These are phyloP conservation scores for Gadus chalcogrammus DNA, from an alignment of 2,113 vertebrate genomes.

Conservation along the genomic window DNA sequence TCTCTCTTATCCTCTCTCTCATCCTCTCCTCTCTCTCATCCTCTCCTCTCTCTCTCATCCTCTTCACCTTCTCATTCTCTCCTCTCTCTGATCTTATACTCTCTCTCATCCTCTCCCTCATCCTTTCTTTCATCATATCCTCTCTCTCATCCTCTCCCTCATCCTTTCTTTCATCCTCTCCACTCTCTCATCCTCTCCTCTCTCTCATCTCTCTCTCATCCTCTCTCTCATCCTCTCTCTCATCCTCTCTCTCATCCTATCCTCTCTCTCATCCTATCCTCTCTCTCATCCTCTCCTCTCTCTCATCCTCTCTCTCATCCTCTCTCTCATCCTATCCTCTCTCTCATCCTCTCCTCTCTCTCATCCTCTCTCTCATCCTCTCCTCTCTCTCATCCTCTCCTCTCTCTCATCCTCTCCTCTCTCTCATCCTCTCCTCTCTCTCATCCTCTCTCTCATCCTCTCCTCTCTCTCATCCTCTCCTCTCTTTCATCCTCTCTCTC, in stretches of 20 bases:
- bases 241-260: not conserved
- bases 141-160: no score
- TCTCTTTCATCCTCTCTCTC: slow-evolving; percentile 12
- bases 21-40: no score
- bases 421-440: no score
- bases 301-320: not conserved
- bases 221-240: not conserved
- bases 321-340: no score
- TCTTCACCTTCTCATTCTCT: no score
- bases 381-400: not conserved
- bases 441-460: slow-evolving; percentile 2
- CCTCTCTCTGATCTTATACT: no score
- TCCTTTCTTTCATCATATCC: no score
- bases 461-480: slow-evolving; percentile 7
- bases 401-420: no score
- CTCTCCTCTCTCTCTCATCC: no score
- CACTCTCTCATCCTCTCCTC: not conserved
- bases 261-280: no score
- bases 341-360: not conserved
- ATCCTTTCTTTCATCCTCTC: not conserved
- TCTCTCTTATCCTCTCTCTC: not conserved
- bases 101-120: no score
- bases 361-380: slow-evolving; percentile 5
- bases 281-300: not conserved
- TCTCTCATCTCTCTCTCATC: not conserved